Base-by-base conservation (phyloP, 2,888 invertebrate species). In the Pseudolycoriella hygida region DNA sequence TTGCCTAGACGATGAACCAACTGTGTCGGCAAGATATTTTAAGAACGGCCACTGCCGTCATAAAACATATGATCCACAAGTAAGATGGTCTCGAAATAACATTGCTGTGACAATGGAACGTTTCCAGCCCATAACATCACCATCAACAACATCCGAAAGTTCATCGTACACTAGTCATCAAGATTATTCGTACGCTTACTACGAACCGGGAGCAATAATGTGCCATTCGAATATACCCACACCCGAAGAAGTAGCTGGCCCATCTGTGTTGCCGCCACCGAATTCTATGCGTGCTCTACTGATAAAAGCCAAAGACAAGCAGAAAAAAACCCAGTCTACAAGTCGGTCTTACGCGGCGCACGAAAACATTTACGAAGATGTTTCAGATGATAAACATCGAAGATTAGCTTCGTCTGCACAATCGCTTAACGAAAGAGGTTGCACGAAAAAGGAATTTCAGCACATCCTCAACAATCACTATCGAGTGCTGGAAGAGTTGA, bases 111-210 rank as follows among this genome's bases (percentile, higher is more conserved):
- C 70, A n/a, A 70, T 70, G 69, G 70, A 71, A 51, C 58, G 70
- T 46, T 70, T 70, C 52, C 68, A 70, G 53, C 71, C 71, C 17
- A 67, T 43, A 12, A 19, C 43, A 31, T 46, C 49, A 17, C 43
- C 49, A 15, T 48, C 49, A 25, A 46, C 47, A 15, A 39, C 39
- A 55, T 57, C 20, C 54, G 56, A 46, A 61, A 60, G 31, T 58
- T 55, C 48, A 54, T 57, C 49, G 51, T 51, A 40, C 31, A 45
- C 38, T 32, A 47, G 54, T 51, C 64, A 64, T 42, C 65, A 65
- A 48, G 85, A 84, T 58, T 86, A 86, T 64, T 81, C 84, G 12
- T 86, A 86, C 61, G 85, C 85, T 17, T 86, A 86, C 60, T 84
- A 85, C 60, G 83, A 83, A 57, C 75, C 76, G 0, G 76, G 76